A percentile compares a stretch with the other conserved stretches of the same genome.
Conservation (phyloP, 1,140 invertebrate genomes). For the Drosophila kohkoa region DNA sequence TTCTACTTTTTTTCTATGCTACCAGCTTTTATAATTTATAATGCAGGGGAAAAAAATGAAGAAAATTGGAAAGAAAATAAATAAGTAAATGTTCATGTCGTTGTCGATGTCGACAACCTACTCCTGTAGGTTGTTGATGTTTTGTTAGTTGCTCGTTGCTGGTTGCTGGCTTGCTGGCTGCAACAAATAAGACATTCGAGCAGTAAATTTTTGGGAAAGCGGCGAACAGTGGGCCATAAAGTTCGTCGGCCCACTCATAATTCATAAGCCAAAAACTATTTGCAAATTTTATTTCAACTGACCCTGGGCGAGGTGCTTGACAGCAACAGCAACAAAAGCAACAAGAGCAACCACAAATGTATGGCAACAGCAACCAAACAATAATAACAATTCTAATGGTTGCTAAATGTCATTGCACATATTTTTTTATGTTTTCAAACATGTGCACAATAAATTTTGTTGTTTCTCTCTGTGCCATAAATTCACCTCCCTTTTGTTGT, state of each 20-base stretch:
- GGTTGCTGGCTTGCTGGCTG: slow-evolving; percentile 13
- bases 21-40: slow-evolving; percentile 71
- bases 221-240: slow-evolving; percentile 70
- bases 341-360: neutral
- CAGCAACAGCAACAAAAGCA: slow-evolving; percentile 50
- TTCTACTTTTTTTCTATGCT: slow-evolving; percentile 48
- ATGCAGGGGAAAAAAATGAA: slow-evolving; percentile 39
- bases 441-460: slow-evolving; percentile 71
- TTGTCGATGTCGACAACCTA: slow-evolving; percentile 23
- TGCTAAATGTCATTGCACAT: slow-evolving; percentile 47
- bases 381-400: slow-evolving; percentile 31
- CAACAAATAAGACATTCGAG: slow-evolving; percentile 48
- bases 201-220: slow-evolving; percentile 12
- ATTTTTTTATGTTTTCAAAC: slow-evolving; percentile 67
- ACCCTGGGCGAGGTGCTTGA: slow-evolving; percentile 77
- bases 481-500: slow-evolving; percentile 62
- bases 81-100: slow-evolving; percentile 27
- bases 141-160: neutral
- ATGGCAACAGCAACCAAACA: slow-evolving; percentile 17
- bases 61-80: slow-evolving; percentile 54
- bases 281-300: slow-evolving; percentile 41
- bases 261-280: slow-evolving; percentile 70
- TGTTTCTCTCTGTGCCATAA: slow-evolving; percentile 48
- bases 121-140: neutral
- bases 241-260: slow-evolving; percentile 67